These are phyloP conservation scores for Ips nitidus DNA, from an alignment of 1,140 invertebrate species.

Conservation along the genomic window DNA sequence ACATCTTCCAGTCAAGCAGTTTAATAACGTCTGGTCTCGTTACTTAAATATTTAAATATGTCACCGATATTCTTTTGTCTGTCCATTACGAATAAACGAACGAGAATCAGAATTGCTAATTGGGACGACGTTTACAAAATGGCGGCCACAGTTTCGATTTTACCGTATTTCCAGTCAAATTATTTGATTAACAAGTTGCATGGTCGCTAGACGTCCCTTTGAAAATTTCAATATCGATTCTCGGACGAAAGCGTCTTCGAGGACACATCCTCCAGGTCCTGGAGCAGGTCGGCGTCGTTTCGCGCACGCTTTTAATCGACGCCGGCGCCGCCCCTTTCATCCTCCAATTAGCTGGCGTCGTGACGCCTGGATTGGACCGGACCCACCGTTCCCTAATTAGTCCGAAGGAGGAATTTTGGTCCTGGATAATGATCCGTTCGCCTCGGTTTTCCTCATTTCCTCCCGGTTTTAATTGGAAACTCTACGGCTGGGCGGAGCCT, in stretches of 20 bases:
- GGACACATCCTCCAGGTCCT: conserved; percentile 22
- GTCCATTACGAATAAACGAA: conserved; percentile 44
- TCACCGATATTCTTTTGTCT: conserved; percentile 47
- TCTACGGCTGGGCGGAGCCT: conserved; percentile 9
- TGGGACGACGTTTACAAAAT: conserved; percentile 39
- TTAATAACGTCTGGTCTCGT: conserved; percentile 35
- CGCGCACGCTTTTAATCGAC: conserved; percentile 47
- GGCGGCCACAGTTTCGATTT: conserved; percentile 33
- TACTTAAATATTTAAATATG: conserved; percentile 49
- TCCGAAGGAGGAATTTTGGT: conserved; percentile 35
- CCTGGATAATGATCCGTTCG: conserved; percentile 22
- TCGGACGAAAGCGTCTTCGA: conserved; percentile 6
- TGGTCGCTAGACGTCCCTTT: too few species aligned
- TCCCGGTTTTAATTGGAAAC: conserved; percentile 26
- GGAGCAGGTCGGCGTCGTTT: conserved; percentile 20
- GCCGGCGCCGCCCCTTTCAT: conserved; percentile 45
- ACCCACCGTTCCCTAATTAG: conserved; percentile 37
- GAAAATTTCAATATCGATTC: conserved; percentile 16
- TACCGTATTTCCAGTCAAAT: background rate
- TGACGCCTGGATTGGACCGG: conserved; percentile 43
- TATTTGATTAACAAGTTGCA: background rate
- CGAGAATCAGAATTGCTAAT: conserved; percentile 49
- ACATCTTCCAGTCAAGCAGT: conserved; percentile 6
- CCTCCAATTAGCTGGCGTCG: conserved; percentile 45
- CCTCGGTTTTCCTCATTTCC: conserved; percentile 20